Percentiles rank a stretch among this genome's conserved stretches.
Conservation (phyloP, 2,113 vertebrate genomes). For the Phrynosoma blainvillii region DNA sequence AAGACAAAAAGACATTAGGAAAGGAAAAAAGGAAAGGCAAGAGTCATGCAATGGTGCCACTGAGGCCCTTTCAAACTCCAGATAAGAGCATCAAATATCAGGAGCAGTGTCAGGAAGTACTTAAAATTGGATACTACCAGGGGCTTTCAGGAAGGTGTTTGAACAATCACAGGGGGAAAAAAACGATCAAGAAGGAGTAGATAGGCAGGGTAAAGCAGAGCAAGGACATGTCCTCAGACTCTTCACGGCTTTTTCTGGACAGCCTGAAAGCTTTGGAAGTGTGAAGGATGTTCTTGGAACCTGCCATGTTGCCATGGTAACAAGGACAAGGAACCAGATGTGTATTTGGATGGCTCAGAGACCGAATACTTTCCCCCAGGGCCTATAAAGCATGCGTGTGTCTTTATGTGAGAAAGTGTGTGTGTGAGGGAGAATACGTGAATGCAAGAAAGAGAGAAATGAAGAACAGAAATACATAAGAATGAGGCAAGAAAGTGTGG, state of each 20-base stretch:
- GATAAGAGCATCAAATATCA: not conserved
- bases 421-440: not conserved
- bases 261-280: not conserved
- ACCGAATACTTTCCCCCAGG: not conserved
- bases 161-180: not conserved
- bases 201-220: too few species aligned
- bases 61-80: too few species aligned
- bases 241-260: not conserved
- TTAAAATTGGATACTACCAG: not conserved
- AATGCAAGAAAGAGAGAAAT: not conserved
- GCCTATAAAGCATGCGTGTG: not conserved
- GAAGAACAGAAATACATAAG: not conserved
- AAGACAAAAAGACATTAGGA: not conserved
- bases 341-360: constrained; percentile 6
- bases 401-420: not conserved
- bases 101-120: not conserved
- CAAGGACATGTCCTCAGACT: not conserved
- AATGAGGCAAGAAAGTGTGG: not conserved
- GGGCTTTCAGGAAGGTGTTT: not conserved
- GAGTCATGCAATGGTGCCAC: too few species aligned
- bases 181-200: not conserved
- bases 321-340: constrained; percentile 12
- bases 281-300: constrained; percentile 20
- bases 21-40: too few species aligned
- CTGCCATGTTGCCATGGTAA: constrained; percentile 16